Evolutionary conservation across 64 coral and sea anemone species (phyloP).

Genomic region (Hydrozoanthus tunicans): DNA sequence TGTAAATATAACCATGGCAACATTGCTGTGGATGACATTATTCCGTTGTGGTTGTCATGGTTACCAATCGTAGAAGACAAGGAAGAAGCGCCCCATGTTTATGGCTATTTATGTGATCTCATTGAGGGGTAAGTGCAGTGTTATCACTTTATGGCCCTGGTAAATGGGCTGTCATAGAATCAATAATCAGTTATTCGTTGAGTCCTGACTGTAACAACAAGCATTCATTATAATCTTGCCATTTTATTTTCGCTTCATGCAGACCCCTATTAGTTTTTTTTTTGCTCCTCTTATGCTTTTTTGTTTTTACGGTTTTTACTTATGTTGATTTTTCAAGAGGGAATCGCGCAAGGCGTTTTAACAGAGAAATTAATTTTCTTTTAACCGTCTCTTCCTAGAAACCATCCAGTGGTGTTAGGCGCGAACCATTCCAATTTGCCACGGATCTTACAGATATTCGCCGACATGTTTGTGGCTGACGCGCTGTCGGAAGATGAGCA

Average conservation of each 20-base stretch:
- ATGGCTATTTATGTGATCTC: constrained; percentile 97
- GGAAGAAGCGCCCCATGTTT: constrained; percentile 97
- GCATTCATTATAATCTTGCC: no score
- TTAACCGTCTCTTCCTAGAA: constrained; percentile 40
- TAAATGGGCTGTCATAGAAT: not conserved
- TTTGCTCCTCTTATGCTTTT: no score
- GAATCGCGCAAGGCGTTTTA: not conserved
- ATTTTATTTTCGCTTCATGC: no score
- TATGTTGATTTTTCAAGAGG: no score
- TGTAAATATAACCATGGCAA: constrained; percentile 99
- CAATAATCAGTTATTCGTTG: not conserved
- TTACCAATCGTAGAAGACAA: constrained; percentile 97
- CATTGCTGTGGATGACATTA: constrained; percentile 85
- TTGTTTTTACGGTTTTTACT: no score
- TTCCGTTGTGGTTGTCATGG: constrained; percentile 83
- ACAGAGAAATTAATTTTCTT: not conserved
- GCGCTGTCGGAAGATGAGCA: constrained; percentile 80
- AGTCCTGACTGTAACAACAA: no score
- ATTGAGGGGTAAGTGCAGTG: constrained; percentile 72
- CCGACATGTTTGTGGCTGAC: constrained; percentile 75
- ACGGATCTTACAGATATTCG: constrained; percentile 95
- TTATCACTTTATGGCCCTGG: not conserved
- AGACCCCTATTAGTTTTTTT: no score
- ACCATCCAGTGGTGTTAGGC: constrained; percentile 81
- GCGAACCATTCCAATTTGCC: constrained; percentile 82